Evolutionary conservation across 2,888 invertebrate genomes (phyloP).

Genomic region (Eremobia ochroleuca): DNA sequence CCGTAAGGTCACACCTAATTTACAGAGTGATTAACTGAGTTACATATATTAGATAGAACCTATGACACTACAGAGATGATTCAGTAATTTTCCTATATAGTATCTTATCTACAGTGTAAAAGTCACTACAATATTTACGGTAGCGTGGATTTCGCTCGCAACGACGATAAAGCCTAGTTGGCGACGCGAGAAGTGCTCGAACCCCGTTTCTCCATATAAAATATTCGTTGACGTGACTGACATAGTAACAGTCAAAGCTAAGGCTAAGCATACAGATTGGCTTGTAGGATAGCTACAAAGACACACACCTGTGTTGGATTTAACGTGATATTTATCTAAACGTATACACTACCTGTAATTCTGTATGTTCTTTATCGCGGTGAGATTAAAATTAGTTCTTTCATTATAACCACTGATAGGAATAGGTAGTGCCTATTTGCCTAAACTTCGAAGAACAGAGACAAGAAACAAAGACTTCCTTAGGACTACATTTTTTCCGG

Average conservation of each 20-base stretch:
- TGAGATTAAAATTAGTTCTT: conserved; percentile 9
- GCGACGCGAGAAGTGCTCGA: conserved; percentile 9
- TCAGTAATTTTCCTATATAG: conserved; percentile 31
- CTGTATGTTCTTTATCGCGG: not conserved
- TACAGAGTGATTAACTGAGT: conserved; percentile 18
- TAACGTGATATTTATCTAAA: conserved; percentile 33
- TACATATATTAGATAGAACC: conserved; percentile 17
- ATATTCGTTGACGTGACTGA: conserved; percentile 53
- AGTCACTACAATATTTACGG: conserved; percentile 25
- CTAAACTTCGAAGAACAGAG: too few relatives aligned
- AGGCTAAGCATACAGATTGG: conserved; percentile 37
- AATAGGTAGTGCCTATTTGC: too few relatives aligned
- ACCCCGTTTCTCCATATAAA: conserved; percentile 49
- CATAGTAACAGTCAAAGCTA: conserved; percentile 39
- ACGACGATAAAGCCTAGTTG: conserved; percentile 20
- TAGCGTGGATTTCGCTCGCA: conserved; percentile 12
- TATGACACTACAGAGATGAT: conserved; percentile 16
- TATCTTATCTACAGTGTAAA: conserved; percentile 12
- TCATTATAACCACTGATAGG: not conserved
- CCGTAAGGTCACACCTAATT: conserved; percentile 30
- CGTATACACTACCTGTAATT: conserved; percentile 6
- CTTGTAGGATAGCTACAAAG: conserved; percentile 14
- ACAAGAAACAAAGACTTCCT: too few relatives aligned
- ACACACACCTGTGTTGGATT: conserved; percentile 33
- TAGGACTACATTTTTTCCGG: too few relatives aligned